phyloP scores from a whole-genome alignment of 2,797 vertebrate genomes.

The Macroramphosus scolopax region DNA sequence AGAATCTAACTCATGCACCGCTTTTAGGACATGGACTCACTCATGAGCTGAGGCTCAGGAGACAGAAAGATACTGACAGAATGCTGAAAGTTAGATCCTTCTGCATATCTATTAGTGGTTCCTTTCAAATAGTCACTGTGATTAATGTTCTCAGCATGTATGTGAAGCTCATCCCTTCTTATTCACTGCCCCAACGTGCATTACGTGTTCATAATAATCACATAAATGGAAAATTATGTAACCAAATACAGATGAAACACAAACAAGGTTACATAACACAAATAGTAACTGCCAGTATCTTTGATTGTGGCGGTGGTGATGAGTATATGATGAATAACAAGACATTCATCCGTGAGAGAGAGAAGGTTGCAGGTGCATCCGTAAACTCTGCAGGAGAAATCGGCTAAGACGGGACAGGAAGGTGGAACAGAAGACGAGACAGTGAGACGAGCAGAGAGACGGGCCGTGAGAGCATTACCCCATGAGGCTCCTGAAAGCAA shows the following conservation, averaged over 20 bases:
- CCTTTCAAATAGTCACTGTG: too few species aligned
- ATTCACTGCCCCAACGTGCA: too few species aligned
- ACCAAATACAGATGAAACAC: conserved; percentile 35
- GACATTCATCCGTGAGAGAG: conserved; percentile 29
- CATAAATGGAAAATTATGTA: conserved; percentile 27
- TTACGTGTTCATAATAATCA: too few species aligned
- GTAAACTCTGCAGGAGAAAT: conserved; percentile 28
- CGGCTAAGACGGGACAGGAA: conserved; percentile 34
- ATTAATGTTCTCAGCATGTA: too few species aligned
- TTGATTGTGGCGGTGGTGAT: conserved; percentile 39
- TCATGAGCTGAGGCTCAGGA: too few species aligned
- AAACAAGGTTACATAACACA: conserved; percentile 47
- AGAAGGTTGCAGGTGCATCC: conserved; percentile 16
- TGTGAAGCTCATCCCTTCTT: too few species aligned
- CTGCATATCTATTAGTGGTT: neutral
- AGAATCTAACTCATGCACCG: too few species aligned
- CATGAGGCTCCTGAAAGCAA: conserved; percentile 95
- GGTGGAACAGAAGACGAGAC: conserved; percentile 40
- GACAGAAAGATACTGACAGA: conserved; percentile 8
- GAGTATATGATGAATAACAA: conserved; percentile 39
- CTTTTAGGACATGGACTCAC: conserved; percentile 1
- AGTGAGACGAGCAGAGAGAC: conserved; percentile 30
- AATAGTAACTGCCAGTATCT: conserved; percentile 58
- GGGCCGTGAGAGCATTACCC: conserved; percentile 83
- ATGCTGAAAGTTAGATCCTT: conserved; percentile 2